phyloP scores from a whole-genome alignment of 2,797 vertebrate species.

The Macropodus opercularis region DNA sequence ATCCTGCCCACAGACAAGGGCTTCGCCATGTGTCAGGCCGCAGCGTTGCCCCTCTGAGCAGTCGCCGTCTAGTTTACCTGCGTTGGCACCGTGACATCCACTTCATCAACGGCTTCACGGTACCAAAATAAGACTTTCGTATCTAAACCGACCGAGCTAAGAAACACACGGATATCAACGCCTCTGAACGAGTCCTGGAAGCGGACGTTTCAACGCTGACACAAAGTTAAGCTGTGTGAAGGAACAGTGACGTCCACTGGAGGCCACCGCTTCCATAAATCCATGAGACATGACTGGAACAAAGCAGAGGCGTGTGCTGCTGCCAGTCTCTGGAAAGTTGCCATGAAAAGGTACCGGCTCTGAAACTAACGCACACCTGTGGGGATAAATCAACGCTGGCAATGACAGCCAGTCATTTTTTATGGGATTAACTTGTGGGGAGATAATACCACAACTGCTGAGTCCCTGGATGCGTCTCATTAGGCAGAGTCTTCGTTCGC shows the following conservation, averaged over 20 bases:
- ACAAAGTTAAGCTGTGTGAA: conserved; percentile 43
- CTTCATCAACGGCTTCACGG: conserved; percentile 10
- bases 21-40: too few relatives aligned
- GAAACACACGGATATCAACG: too few relatives aligned
- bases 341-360: conserved; percentile 47
- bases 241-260: conserved; percentile 53
- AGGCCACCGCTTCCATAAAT: conserved; percentile 44
- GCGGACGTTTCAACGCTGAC: conserved; percentile 42
- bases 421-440: conserved; percentile 38
- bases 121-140: conserved; percentile 6
- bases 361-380: conserved; percentile 64
- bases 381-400: conserved; percentile 66
- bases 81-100: conserved; percentile 3
- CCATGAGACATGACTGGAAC: conserved; percentile 42
- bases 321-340: conserved; percentile 65
- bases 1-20: conserved; percentile 12
- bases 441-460: conserved; percentile 39
- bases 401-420: conserved; percentile 56
- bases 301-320: conserved; percentile 54
- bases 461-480: conserved; percentile 46
- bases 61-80: conserved; percentile 33
- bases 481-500: conserved; percentile 32
- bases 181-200: too few relatives aligned
- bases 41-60: too few relatives aligned
- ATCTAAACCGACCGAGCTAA: too few relatives aligned